Conservation (phyloP, 1,140 invertebrate species). For the Lepidotrigona ventralis region DNA sequence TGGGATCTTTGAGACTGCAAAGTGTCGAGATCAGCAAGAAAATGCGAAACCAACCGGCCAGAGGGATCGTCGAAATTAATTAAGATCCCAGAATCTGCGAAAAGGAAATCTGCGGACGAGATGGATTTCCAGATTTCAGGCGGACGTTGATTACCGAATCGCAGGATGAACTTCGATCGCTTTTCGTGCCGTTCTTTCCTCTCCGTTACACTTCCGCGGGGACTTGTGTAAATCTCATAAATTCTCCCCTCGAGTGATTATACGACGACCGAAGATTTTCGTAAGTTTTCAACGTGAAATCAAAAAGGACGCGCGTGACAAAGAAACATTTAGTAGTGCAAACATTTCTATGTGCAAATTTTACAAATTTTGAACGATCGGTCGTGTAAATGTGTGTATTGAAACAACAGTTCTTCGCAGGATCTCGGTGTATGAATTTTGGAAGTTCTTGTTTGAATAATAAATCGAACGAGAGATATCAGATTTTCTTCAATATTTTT, state of each 20-base stretch:
- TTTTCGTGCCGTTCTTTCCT: neutral
- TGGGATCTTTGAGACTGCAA: neutral
- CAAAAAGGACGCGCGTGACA: too few relatives aligned
- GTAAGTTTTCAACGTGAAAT: too few relatives aligned
- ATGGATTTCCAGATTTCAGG: constrained; percentile 26
- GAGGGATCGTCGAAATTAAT: constrained; percentile 25
- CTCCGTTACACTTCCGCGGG: neutral
- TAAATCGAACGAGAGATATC: neutral
- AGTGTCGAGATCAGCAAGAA: constrained; percentile 8
- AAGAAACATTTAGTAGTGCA: too few relatives aligned
- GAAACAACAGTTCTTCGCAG: too few relatives aligned
- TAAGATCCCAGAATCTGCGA: neutral
- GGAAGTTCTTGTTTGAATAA: neutral
- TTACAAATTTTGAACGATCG: too few relatives aligned
- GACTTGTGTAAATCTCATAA: constrained; percentile 9
- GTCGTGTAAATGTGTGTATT: too few relatives aligned
- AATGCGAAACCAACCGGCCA: neutral
- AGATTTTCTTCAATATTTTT: neutral
- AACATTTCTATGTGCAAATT: too few relatives aligned
- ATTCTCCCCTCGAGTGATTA: neutral
- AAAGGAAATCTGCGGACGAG: constrained; percentile 12
- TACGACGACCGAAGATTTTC: too few relatives aligned
- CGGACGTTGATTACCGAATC: constrained; percentile 23
- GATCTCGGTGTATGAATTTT: too few relatives aligned
- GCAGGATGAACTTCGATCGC: neutral